Percentiles rank a stretch among this genome's conserved stretches.
These are phyloP conservation scores for Zaprionus lachaisei DNA, from an alignment of 1,140 invertebrate species.

Conservation along the genomic window DNA sequence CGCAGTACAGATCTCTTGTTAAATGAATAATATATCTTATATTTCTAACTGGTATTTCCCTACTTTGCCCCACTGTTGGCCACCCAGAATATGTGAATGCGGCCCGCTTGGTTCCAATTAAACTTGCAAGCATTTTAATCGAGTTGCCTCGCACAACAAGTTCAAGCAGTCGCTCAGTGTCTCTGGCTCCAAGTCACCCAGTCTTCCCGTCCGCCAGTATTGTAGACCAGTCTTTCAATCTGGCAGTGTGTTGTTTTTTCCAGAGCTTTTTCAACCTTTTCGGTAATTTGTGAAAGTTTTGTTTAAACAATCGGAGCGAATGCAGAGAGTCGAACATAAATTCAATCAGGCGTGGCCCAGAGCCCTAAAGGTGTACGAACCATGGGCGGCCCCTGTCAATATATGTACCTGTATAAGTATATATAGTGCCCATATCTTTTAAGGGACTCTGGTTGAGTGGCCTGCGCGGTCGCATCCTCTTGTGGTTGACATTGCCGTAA, in stretches of 20 bases:
- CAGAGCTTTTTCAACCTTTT: slow-evolving; percentile 39
- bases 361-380: slow-evolving; percentile 39
- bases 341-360: slow-evolving; percentile 76
- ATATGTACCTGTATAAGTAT: slow-evolving; percentile 52
- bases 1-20: too few species aligned
- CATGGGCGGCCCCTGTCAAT: slow-evolving; percentile 64
- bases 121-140: slow-evolving; percentile 79
- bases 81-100: slow-evolving; percentile 71
- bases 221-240: background rate
- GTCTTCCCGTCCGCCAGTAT: background rate
- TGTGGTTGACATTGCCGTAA: slow-evolving; percentile 70
- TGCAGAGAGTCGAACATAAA: slow-evolving; percentile 65
- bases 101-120: slow-evolving; percentile 74
- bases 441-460: background rate
- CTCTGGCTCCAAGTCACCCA: background rate
- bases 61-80: slow-evolving; percentile 46
- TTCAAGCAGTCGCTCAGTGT: slow-evolving; percentile 16
- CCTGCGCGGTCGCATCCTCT: slow-evolving; percentile 15
- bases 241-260: slow-evolving; percentile 36
- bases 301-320: slow-evolving; percentile 72
- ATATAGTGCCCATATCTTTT: background rate
- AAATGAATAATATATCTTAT: background rate
- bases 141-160: slow-evolving; percentile 55
- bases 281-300: slow-evolving; percentile 82
- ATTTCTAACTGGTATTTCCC: background rate